Conservation (phyloP, 2,888 invertebrate species). For the Ceramica pisi region DNA sequence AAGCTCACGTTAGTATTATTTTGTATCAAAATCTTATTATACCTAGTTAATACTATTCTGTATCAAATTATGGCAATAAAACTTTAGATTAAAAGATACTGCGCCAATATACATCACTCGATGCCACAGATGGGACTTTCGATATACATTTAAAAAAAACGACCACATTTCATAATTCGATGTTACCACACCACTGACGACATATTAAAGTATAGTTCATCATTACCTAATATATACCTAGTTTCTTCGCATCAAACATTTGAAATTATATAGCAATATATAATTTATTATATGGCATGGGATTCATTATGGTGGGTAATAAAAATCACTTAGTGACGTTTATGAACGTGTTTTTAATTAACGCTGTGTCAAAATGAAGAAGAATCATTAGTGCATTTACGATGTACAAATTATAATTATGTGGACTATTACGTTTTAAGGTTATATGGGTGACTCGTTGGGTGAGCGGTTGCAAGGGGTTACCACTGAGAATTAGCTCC, state of each 20-base stretch:
- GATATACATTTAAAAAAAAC: constrained; percentile 48
- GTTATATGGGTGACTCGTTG: background rate
- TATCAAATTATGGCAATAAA: constrained; percentile 25
- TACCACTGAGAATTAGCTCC: background rate
- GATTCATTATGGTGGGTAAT: constrained; percentile 66
- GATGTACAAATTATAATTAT: constrained; percentile 60
- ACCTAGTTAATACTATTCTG: background rate
- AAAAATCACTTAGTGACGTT: constrained; percentile 75
- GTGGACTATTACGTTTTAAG: background rate
- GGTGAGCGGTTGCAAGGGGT: background rate
- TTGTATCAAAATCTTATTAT: too few relatives aligned
- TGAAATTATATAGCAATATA: constrained; percentile 59
- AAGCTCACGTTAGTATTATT: too few relatives aligned
- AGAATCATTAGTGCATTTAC: constrained; percentile 65
- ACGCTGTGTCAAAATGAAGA: constrained; percentile 65
- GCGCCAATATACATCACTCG: constrained; percentile 42
- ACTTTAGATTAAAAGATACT: constrained; percentile 13
- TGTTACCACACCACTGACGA: constrained; percentile 56
- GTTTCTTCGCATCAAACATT: constrained; percentile 52
- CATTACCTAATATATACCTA: constrained; percentile 60
- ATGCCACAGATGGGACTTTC: constrained; percentile 43
- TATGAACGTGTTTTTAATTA: constrained; percentile 66
- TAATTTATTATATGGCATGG: constrained; percentile 64
- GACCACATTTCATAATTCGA: constrained; percentile 58
- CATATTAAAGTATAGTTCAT: constrained; percentile 47